phyloP scores from a whole-genome alignment of 2,888 invertebrate genomes.

The Eumerus sabulonum region DNA sequence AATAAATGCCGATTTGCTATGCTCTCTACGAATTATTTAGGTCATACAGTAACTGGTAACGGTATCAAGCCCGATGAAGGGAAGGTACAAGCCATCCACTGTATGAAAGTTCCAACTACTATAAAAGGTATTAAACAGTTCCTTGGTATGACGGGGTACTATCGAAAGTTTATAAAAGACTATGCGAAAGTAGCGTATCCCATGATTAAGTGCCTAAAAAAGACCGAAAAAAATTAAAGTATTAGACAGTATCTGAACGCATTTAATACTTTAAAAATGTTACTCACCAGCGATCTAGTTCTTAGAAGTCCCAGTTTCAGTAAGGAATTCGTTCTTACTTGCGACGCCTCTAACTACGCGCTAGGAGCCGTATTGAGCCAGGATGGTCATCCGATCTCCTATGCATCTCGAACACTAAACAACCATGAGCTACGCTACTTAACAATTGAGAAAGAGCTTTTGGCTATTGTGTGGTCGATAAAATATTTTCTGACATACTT shows the following conservation, averaged over 20 bases:
- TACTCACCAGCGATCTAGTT: constrained; percentile 51
- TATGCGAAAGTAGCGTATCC: constrained; percentile 13
- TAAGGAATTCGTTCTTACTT: constrained; percentile 52
- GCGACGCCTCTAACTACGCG: constrained; percentile 40
- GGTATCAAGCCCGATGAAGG: constrained; percentile 18
- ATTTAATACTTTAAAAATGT: constrained; percentile 43
- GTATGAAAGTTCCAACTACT: constrained; percentile 6
- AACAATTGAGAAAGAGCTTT: background rate
- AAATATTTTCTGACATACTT: constrained; percentile 73
- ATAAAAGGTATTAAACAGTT: constrained; percentile 21
- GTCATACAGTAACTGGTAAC: constrained; percentile 2
- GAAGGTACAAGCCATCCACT: background rate
- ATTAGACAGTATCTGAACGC: constrained; percentile 30
- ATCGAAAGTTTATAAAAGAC: constrained; percentile 3
- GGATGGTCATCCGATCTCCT: too few relatives aligned
- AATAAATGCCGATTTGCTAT: constrained; percentile 25
- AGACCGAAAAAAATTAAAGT: constrained; percentile 29
- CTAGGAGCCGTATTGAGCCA: constrained; percentile 41
- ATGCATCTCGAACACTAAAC: too few relatives aligned
- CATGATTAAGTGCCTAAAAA: constrained; percentile 60
- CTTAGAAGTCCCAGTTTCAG: constrained; percentile 72
- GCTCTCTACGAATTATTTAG: constrained; percentile 6
- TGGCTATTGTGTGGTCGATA: too few relatives aligned
- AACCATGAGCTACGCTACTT: constrained; percentile 52
- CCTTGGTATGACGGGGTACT: constrained; percentile 17